Base-by-base conservation (phyloP, 2,113 vertebrate species). In the Burhinus oedicnemus region DNA sequence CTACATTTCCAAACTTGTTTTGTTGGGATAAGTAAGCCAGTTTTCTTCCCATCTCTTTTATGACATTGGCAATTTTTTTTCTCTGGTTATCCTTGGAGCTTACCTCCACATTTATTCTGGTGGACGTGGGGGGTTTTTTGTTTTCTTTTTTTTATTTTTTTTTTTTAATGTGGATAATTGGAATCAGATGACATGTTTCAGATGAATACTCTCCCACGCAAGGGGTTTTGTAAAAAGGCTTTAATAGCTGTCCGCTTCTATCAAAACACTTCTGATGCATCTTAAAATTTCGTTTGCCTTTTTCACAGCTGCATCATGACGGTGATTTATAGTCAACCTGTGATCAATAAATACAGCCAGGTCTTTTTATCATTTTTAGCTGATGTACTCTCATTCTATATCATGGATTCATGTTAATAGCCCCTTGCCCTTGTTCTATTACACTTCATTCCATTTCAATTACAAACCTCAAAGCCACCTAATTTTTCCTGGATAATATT, bases 361-460 rank as follows among this genome's bases (percentile, higher is more conserved):
- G 75, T 29, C 49, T 74, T 92, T 95, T 93, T 70, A 85, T 96
- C 54, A 88, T 88, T 96, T 96, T 88, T 88, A 89, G 36, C 71
- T 92, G 82, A 88, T 88, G 49, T 87, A 38, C 62, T 90, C 51
- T 83, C 49, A 68, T 80, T 91, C 75, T 66, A 0, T 86, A 42
- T 80, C 58, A 58, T 19, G 55, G 38, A 92, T 72, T 93, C 82
- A 83, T 74, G 88, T 93, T 97, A 95, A 96, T 96, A 81, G 88
- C 29, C 71, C 22, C 60, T 93, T 95, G 71, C 40, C 87, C 92
- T 94, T 94, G 66, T 90, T 91, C 89, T 87, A 94, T 91, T 96
- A 80, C 30, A 87, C 78, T 89, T 90, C 75, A 81, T 93, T 96
- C 95, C 32, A 77, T 96, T 96, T 96, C 92, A 93, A 83, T 96